These are phyloP conservation scores for Augochlorella aurata DNA, from an alignment of 2,888 invertebrate species.

Conservation along the genomic window DNA sequence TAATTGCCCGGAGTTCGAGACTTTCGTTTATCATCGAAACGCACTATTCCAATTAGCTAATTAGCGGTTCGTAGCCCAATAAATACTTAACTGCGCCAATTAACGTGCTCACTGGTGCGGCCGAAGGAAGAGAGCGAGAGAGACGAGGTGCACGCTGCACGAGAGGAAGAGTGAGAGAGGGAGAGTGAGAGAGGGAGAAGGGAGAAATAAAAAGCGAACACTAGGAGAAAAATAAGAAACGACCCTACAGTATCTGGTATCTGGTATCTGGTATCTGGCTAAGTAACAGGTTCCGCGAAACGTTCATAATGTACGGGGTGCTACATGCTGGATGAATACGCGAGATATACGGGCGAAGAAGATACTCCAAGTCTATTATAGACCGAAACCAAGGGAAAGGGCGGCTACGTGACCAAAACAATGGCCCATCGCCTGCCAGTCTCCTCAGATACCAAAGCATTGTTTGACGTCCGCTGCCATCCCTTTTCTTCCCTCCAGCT, in stretches of 20 bases:
- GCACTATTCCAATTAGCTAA: constrained; percentile 61
- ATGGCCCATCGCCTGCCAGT: constrained; percentile 37
- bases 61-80: constrained; percentile 50
- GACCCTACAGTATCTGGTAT: constrained; percentile 15
- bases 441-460: constrained; percentile 29
- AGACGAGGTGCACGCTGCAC: constrained; percentile 17
- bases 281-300: constrained; percentile 55
- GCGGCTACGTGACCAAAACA: constrained; percentile 66
- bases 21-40: constrained; percentile 33
- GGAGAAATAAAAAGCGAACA: neutral
- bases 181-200: neutral
- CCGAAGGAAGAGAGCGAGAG: constrained; percentile 13
- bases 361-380: constrained; percentile 42
- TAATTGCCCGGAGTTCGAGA: constrained; percentile 17
- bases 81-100: constrained; percentile 56
- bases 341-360: constrained; percentile 32
- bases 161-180: constrained; percentile 13
- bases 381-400: constrained; percentile 30
- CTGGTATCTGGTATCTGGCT: constrained; percentile 33
- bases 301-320: constrained; percentile 39
- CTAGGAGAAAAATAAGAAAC: neutral
- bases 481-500: constrained; percentile 16
- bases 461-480: constrained; percentile 43
- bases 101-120: constrained; percentile 51
- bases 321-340: constrained; percentile 41